Conservation (phyloP, 2,797 vertebrate species). For the Pseudochirops corinnae region DNA sequence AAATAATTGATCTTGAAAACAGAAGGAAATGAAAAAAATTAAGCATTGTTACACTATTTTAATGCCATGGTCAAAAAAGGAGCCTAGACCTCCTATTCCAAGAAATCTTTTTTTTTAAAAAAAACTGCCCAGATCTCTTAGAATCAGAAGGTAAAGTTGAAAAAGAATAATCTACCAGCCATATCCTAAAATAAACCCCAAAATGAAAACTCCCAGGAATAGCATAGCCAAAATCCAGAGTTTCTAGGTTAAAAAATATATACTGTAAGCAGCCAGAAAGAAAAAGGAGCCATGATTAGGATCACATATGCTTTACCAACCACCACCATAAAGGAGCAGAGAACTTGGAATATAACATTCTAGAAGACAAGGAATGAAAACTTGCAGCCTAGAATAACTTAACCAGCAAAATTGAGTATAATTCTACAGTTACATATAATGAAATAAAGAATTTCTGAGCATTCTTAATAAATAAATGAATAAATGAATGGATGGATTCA, state of each 20-base stretch:
- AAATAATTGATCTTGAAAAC: not conserved
- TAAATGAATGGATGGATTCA: not conserved
- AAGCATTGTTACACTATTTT: not conserved
- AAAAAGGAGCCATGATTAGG: not conserved
- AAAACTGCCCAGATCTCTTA: not conserved
- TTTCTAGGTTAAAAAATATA: not conserved
- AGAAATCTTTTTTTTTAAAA: not conserved
- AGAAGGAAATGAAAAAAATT: not conserved
- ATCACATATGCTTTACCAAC: not conserved
- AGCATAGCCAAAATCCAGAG: not conserved
- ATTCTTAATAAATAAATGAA: not conserved
- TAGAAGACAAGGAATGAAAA: not conserved
- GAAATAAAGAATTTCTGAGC: not conserved
- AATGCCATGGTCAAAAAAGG: not conserved
- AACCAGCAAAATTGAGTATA: not conserved
- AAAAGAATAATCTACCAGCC: not conserved
- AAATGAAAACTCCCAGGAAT: not conserved
- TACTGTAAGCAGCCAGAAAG: not conserved
- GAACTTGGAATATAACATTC: not conserved
- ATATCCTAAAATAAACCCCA: not conserved
- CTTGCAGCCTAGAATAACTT: not conserved
- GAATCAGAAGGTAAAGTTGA: not conserved
- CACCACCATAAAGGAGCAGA: not conserved
- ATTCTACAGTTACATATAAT: not conserved
- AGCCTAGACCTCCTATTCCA: not conserved